Base-by-base conservation (phyloP, 2,113 vertebrate genomes). In the Recurvirostra avosetta region DNA sequence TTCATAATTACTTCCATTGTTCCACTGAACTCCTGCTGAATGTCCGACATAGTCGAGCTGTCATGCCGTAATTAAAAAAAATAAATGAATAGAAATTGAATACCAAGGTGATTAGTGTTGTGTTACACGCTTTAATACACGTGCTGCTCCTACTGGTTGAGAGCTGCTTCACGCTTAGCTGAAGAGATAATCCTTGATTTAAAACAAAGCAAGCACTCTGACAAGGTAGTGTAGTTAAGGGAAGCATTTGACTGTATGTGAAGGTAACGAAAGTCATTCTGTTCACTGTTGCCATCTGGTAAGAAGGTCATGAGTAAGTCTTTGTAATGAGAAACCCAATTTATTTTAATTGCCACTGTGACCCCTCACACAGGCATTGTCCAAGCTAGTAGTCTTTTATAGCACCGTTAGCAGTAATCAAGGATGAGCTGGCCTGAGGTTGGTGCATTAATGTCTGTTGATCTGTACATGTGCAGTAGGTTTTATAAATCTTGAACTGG, bases 1-100 rank as follows among this genome's bases (percentile, higher is more conserved):
- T 91, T 93, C 75, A 40, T 95, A 95, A 96, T 97, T 93, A 50
- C 66, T 93, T 90, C 71, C 55, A 40, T 95, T 94, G 90, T 97
- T 95, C 74, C 29, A 63, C 30, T 63, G 81, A 91, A 92, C 84
- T 96, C 68, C 36, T 90, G 50, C 81, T 79, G 67, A 83, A 77
- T 82, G 70, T 91, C 85, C 36, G n/a, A 85, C 89, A 70, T 50
- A 75, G 67, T 82, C 0, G 5, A 93, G 50, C 86, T 91, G 77
- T 96, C 15, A 23, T 94, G 59, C 58, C 4, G 0, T 85, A 86
- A 90, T 91, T 95, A 85, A 92, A 91, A 91, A 88, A 90, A 95
- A 90, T 34, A 81, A 71, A 74, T 29, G 9, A 62, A 55, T 86
- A 79, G 80, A 79, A 96, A 73, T 40, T 27, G 79, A 93, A 93